Percentiles rank a stretch among this genome's conserved stretches.
Conservation (phyloP, 2,797 vertebrate genomes). For the Danio aesculapii region DNA sequence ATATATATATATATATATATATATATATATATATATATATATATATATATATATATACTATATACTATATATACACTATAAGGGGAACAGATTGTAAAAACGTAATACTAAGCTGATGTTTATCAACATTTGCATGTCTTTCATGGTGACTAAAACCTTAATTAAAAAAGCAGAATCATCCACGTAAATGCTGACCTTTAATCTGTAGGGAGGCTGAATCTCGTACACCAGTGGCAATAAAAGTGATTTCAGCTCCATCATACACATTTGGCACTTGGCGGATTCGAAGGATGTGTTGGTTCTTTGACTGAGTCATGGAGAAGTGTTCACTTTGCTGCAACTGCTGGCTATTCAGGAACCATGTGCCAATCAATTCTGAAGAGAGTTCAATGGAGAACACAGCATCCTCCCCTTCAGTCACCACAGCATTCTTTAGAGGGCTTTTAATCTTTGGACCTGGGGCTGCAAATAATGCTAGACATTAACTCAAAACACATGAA, state of each 20-base stretch:
- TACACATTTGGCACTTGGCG: conserved; percentile 67
- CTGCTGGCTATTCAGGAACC: conserved; percentile 86
- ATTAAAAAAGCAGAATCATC: neutral
- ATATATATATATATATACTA: no score
- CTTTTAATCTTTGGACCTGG: conserved; percentile 84
- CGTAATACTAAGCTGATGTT: neutral
- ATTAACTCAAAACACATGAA: neutral
- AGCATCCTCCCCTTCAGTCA: conserved; percentile 81
- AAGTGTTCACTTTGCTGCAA: conserved; percentile 73
- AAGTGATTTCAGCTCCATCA: conserved; percentile 82
- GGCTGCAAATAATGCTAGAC: conserved; percentile 69
- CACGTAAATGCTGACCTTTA: conserved; percentile 76
- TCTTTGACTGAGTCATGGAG: conserved; percentile 71
- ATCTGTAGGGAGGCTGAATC: conserved; percentile 85
- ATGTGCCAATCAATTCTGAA: conserved; percentile 80
- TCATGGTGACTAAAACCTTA: neutral
- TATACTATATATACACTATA: no score
- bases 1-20: no score
- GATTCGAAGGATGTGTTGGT: conserved; percentile 81
- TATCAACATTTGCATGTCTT: neutral
- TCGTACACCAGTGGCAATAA: conserved; percentile 82
- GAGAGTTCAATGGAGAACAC: conserved; percentile 88
- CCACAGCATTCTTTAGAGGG: conserved; percentile 74
- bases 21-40: no score
- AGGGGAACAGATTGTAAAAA: neutral